Base-by-base conservation (phyloP, 2,113 vertebrate species). In the Nothobranchius kuhntae region DNA sequence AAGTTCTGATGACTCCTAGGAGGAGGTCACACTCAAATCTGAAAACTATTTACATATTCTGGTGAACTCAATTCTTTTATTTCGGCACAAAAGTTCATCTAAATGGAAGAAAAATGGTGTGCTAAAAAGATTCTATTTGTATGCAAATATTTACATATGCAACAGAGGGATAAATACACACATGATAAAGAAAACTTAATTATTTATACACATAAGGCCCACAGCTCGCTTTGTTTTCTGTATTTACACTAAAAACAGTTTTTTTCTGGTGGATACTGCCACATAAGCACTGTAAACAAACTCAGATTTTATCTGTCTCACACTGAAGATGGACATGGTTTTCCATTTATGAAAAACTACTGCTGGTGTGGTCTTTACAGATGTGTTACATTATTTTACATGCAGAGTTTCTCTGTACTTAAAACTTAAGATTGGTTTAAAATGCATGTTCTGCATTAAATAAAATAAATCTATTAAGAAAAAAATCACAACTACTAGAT, bases 241-340 rank as follows among this genome's bases (percentile, higher is more conserved):
- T 1, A n/a, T 52, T 3, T 44, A 7, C 35, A 17, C 11, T 3
- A 54, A 44, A 1, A 1, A 53, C 13, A 71, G 62, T 2, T 2
- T 12, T 15, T 6, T 2, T 53, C 52, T 44, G 26, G 45, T 17
- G 38, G 48, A 42, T 30, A 47, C 53, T 35, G 60, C 46, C 61
- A 79, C 65, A 60, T 0, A 9, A 64, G 77, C 77, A 78, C 74
- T 38, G 63, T 55, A 45, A 44, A 82, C 55, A 12, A 1, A 42
- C 55, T 64, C 53, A 35, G 44, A 26, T 30, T 3, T 30, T 30
- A 30, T 30, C 30, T 30, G 30, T 3, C 30, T 30, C 3, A 30
- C 30, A 30, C 30, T 30, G 30, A 21, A 21, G 21, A 21, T 21
- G 21, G 21, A 21, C 21, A 21, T 1, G 21, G 21, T 21, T 21